Conservation (phyloP, 2,113 vertebrate genomes). For the Empidonax alnorum region DNA sequence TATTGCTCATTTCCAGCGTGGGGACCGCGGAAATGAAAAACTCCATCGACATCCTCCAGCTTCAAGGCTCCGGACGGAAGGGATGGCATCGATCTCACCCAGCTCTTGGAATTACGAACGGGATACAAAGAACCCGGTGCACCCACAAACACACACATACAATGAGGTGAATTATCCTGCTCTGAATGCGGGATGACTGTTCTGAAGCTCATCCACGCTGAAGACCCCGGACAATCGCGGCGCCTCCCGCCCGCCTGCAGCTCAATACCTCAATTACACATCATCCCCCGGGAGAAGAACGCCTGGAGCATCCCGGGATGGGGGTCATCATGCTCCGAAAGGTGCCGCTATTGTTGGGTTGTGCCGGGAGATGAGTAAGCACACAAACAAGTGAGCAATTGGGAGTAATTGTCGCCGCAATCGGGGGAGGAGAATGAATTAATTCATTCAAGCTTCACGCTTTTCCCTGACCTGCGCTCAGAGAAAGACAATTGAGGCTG, state of each 20-base stretch:
- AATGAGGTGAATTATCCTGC: neutral
- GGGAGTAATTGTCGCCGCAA: neutral
- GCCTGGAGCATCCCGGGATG: neutral
- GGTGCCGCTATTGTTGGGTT: neutral
- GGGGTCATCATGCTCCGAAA: neutral
- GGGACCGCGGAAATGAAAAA: neutral
- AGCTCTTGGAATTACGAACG: neutral
- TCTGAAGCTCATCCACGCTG: neutral
- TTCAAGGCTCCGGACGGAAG: neutral
- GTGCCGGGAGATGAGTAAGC: slow-evolving; percentile 23
- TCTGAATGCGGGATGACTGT: neutral
- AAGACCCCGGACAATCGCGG: neutral
- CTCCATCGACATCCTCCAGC: neutral
- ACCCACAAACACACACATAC: neutral
- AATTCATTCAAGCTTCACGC: neutral
- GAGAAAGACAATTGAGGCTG: neutral
- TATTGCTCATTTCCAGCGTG: neutral
- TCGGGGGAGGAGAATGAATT: neutral
- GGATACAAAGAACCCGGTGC: neutral
- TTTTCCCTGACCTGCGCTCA: neutral
- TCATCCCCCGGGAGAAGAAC: neutral
- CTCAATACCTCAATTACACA: slow-evolving; percentile 36
- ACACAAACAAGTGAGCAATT: slow-evolving; percentile 28
- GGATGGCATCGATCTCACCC: neutral
- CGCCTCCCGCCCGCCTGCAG: neutral